Evolutionary conservation across 2,113 vertebrate species (phyloP), one percentile per base, ranked within the genome.

Genomic region (Pseudorectes ferrugineus): DNA sequence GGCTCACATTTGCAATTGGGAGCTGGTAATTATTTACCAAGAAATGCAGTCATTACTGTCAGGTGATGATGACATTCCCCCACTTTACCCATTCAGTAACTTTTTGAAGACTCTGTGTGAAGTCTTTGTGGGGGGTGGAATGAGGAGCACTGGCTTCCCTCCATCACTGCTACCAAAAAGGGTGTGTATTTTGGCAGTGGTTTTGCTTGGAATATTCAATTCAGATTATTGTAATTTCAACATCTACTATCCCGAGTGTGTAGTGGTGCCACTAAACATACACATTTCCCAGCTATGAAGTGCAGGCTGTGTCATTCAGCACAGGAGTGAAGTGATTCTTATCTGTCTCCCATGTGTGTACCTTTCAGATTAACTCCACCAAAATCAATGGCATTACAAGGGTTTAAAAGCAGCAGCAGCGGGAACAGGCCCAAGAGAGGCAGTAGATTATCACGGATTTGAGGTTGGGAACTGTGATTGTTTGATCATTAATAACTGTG

Each of bases 151-250:
- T 94, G 89, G 70, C 88, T 95, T 89, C 43, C 18, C 31, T 93
- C 82, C 88, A 88, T 71, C 5, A 0, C 70, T 4, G 5, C 92
- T 90, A 93, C 94, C 74, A 82, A 91, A 89, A 73, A 1, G 10
- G 38, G 59, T 88, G 70, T 85, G 51, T 95, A 77, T 62, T 95
- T 95, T 95, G 94, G 92, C 95, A 89, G 66, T 36, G 73, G 33
- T 66, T 95, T 93, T 89, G 42, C 85, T 89, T 85, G 66, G 43
- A 92, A 88, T 93, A 86, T 82, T 93, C 76, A 48, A 35, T 82
- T 89, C 81, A 85, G 36, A 88, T 91, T 94, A 94, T 94, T 82
- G 81, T 65, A 46, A 88, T 89, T 93, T 89, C 89, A 87, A 79
- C 52, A 68, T 96, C 65, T 89, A 95, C 91, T 87, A 57, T 85